phyloP scores from a whole-genome alignment of 2,113 vertebrate species.

The Casuarius casuarius region DNA sequence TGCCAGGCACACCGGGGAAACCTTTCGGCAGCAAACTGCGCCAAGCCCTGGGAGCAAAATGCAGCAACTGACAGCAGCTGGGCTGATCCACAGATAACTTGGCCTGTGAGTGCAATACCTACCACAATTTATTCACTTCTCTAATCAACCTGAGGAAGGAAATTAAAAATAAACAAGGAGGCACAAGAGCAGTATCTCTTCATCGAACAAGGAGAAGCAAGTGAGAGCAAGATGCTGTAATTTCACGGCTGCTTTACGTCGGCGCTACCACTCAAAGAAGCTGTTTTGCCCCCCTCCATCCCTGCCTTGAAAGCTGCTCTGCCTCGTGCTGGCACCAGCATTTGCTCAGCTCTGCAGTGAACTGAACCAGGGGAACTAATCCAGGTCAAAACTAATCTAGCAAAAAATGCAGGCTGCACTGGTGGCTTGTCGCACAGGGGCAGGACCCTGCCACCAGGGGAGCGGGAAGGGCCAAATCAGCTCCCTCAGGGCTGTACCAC shows the following conservation, averaged over 20 bases:
- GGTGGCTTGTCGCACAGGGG: background rate
- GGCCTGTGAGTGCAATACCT: background rate
- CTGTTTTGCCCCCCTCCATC: background rate
- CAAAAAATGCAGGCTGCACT: background rate
- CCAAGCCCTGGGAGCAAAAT: background rate
- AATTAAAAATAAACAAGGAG: constrained; percentile 37
- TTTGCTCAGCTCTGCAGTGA: background rate
- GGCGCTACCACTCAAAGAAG: background rate
- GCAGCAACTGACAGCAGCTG: background rate
- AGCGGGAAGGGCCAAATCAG: background rate
- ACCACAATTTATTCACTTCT: background rate
- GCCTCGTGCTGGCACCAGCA: background rate
- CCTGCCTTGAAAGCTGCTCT: background rate
- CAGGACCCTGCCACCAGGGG: background rate
- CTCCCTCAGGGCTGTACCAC: background rate
- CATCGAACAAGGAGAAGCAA: constrained; percentile 11
- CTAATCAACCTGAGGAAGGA: background rate
- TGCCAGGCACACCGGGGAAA: background rate
- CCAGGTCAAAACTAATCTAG: constrained; percentile 28
- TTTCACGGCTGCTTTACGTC: background rate
- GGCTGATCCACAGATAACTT: background rate
- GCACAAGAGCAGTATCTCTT: background rate
- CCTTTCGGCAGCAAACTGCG: background rate
- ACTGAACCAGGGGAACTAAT: background rate
- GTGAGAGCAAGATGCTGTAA: background rate